Conservation (phyloP, 2,797 vertebrate genomes). For the Vespertilio murinus region DNA sequence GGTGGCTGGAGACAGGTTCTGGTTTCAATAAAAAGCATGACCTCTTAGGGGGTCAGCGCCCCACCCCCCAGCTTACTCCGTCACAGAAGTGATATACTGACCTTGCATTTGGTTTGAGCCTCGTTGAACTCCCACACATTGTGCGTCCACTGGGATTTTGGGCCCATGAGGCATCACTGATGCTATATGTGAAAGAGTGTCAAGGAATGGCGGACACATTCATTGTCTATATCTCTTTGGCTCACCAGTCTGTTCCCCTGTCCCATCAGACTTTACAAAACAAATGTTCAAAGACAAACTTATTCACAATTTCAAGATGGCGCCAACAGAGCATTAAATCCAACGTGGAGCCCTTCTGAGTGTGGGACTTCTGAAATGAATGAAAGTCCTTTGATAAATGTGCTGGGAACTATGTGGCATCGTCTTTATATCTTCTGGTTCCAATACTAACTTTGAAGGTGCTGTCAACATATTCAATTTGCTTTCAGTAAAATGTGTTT, state of each 20-base stretch:
- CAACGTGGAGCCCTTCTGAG: background rate
- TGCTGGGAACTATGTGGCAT: background rate
- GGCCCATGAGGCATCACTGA: background rate
- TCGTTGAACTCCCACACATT: background rate
- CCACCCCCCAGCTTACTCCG: background rate
- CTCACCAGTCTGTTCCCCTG: background rate
- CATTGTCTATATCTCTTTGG: rapidly evolving
- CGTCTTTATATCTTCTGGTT: background rate
- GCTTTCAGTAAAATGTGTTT: background rate
- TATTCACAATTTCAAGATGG: background rate
- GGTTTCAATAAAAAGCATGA: background rate
- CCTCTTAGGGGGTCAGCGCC: background rate
- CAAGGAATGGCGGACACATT: background rate
- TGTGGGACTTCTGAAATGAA: background rate
- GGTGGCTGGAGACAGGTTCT: background rate
- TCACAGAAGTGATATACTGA: background rate
- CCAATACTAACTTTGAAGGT: background rate
- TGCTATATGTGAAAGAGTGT: rapidly evolving
- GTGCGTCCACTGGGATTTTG: background rate
- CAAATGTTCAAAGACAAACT: background rate
- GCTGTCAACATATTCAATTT: background rate
- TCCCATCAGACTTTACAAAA: background rate
- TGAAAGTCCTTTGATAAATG: background rate
- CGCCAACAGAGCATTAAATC: background rate
- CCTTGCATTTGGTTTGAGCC: background rate